These are phyloP conservation scores for Tachycineta bicolor DNA, from an alignment of 2,113 vertebrate genomes.

Conservation along the genomic window DNA sequence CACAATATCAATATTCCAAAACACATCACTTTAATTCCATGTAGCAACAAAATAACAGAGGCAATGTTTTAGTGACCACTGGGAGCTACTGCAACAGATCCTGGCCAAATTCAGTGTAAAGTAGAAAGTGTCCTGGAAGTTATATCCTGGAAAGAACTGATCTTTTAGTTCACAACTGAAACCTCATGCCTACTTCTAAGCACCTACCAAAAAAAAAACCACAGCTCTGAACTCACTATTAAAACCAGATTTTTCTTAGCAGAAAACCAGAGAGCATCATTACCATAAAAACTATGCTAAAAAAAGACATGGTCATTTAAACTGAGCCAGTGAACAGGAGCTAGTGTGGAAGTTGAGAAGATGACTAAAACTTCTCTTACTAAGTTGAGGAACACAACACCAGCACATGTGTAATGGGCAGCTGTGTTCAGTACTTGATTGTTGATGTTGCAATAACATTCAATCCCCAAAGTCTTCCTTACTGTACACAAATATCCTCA, in stretches of 20 bases:
- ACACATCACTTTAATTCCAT: neutral
- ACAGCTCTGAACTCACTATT: neutral
- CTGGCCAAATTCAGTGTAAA: neutral
- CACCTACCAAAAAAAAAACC: neutral
- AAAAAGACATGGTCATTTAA: neutral
- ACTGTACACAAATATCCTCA: neutral
- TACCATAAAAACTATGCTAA: neutral
- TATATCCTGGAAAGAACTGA: neutral
- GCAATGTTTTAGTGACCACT: neutral
- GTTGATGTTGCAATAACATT: neutral
- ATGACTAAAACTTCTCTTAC: neutral
- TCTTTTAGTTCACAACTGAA: neutral
- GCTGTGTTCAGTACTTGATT: neutral
- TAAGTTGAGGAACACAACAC: neutral
- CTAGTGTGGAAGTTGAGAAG: neutral
- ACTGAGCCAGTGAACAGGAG: neutral
- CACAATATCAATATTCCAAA: neutral
- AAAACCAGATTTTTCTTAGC: neutral
- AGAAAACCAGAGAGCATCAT: neutral
- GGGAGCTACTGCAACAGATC: neutral
- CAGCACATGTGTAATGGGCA: rapidly evolving
- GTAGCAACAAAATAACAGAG: neutral
- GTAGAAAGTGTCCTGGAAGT: neutral
- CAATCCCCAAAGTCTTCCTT: neutral
- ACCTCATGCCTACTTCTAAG: neutral